Evolutionary conservation across 30 jellyfish, hydroid and myxozoan species (phyloP), one percentile per base, ranked within the genome.

Genomic region (Catostylus mosaicus): DNA sequence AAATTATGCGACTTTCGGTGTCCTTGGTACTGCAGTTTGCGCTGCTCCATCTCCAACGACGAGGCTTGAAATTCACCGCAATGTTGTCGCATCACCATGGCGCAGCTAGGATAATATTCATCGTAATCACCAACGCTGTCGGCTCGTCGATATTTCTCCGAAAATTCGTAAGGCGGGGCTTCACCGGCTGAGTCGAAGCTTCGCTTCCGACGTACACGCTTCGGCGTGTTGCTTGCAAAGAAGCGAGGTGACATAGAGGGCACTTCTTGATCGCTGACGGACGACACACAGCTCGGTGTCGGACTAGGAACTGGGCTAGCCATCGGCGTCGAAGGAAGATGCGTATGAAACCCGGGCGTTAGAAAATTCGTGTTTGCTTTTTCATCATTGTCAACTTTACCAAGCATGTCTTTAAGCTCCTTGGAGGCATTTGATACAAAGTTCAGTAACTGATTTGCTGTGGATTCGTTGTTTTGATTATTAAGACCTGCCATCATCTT

Each of bases 221-320:
- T 65, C 85, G 57, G 86, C 27, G 92, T 33, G 48, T n/a, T 57
- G n/a, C 48, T 45, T 1, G 72, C 73, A 22, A 82, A 69, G 63
- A 50, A 82, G 11, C 82, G 67, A 18, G 92, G 92, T 8, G 92
- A 82, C 92, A 82, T 82, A 19, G 86, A 68, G 24, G 92, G 92
- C 36, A 82, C 92, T 45, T 82, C 92, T 72, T 82, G 92, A 62
- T 82, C 92, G 70, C 86, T 68, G 12, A 70, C 30, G 18, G 92
- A 82, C 19, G 92, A 82, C 1, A 82, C 80, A 18, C 70, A 68
- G 69, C 92, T 82, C 47, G 92, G 92, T 7, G 75, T 70, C 2
- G 92, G 92, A 59, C 92, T 82, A 23, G 92, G 92, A 12, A 82
- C 43, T 2, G 92, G 92, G 38, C 92, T 82, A 34, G 40, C 29